phyloP scores from a whole-genome alignment of 1,140 invertebrate genomes.

The Stegodyphus dumicola region DNA sequence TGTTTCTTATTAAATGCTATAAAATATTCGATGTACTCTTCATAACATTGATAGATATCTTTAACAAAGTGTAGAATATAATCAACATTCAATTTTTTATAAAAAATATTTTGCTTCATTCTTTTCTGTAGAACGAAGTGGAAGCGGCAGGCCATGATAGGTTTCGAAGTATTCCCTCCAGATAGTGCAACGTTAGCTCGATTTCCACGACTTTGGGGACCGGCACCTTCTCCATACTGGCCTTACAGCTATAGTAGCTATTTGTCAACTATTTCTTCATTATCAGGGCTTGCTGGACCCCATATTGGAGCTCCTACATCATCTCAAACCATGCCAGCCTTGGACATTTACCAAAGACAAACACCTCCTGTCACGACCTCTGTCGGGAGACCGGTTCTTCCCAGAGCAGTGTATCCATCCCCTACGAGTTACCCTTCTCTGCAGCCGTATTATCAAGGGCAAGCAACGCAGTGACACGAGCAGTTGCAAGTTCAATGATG shows the following conservation, averaged over 20 bases:
- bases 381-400: constrained; percentile 31
- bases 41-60: too few relatives aligned
- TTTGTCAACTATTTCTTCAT: constrained; percentile 56
- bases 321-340: constrained; percentile 8
- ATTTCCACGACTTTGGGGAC: constrained; percentile 52
- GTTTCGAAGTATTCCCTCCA: constrained; percentile 57
- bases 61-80: too few relatives aligned
- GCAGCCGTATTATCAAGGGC: constrained; percentile 49
- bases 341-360: constrained; percentile 56
- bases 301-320: constrained; percentile 12
- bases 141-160: constrained; percentile 63
- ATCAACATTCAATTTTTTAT: too few relatives aligned
- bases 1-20: too few relatives aligned
- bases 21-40: too few relatives aligned
- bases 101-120: too few relatives aligned
- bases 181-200: constrained; percentile 19
- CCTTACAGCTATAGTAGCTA: constrained; percentile 61
- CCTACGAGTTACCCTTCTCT: constrained; percentile 23
- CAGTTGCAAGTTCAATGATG: not conserved
- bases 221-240: constrained; percentile 45
- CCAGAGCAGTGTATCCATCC: constrained; percentile 43
- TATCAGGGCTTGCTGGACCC: constrained; percentile 34
- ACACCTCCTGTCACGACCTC: constrained; percentile 7
- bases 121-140: constrained; percentile 59
- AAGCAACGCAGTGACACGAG: constrained; percentile 33